phyloP scores from a whole-genome alignment of 2,888 invertebrate species.

The Synergus itoensis region DNA sequence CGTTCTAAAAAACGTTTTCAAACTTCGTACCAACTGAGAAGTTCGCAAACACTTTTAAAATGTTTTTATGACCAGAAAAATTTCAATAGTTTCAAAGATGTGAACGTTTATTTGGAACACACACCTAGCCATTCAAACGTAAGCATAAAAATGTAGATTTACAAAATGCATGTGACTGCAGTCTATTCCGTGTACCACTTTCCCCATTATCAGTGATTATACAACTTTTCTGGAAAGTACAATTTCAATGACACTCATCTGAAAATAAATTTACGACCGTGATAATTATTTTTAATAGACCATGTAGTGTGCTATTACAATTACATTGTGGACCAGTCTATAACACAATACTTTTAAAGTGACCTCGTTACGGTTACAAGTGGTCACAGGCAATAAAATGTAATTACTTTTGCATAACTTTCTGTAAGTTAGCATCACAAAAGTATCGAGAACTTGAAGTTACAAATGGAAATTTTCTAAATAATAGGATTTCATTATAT shows the following conservation, averaged over 20 bases:
- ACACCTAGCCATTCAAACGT: too few species aligned
- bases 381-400: not conserved
- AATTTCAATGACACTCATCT: not conserved
- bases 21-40: too few species aligned
- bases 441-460: not conserved
- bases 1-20: too few species aligned
- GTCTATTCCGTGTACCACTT: not conserved
- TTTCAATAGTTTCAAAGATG: too few species aligned
- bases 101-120: too few species aligned
- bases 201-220: not conserved
- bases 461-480: not conserved
- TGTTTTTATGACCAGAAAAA: too few species aligned
- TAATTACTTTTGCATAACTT: slow-evolving; percentile 1
- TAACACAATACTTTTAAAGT: not conserved
- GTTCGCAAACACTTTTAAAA: too few species aligned
- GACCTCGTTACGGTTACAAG: slow-evolving; percentile 4
- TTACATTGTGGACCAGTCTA: not conserved
- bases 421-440: not conserved
- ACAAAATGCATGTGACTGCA: too few species aligned
- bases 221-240: not conserved
- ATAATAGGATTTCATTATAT: not conserved
- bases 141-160: too few species aligned
- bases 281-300: slow-evolving; percentile 6
- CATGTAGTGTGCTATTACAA: not conserved
- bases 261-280: slow-evolving; percentile 3